Conservation (phyloP, 2,888 invertebrate species). For the Chloromyia formosa region DNA sequence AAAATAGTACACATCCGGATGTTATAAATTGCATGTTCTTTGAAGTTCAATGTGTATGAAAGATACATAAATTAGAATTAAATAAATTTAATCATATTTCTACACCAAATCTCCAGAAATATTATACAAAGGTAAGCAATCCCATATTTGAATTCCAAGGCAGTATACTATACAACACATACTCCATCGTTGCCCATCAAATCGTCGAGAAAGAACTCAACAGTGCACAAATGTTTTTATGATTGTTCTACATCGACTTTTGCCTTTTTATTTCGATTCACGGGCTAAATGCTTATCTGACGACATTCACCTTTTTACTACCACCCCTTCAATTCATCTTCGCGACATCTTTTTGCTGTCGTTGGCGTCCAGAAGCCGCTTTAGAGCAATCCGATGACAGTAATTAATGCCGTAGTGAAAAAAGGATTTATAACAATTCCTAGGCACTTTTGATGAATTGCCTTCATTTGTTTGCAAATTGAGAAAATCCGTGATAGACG, state of each 20-base stretch:
- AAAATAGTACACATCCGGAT: too few species aligned
- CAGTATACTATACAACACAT: too few species aligned
- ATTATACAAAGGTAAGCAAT: too few species aligned
- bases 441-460: constrained; percentile 24
- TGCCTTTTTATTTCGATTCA: not conserved
- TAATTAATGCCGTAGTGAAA: not conserved
- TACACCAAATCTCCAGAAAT: too few species aligned
- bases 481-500: not conserved
- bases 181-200: too few species aligned
- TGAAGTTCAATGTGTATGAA: too few species aligned
- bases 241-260: too few species aligned
- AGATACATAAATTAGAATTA: too few species aligned
- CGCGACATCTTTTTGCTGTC: not conserved
- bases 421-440: constrained; percentile 22
- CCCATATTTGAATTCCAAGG: too few species aligned
- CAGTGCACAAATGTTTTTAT: not conserved
- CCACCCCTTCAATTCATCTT: constrained; percentile 9
- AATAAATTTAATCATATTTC: too few species aligned
- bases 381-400: not conserved
- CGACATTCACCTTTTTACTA: constrained; percentile 1
- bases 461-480: not conserved
- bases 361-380: not conserved
- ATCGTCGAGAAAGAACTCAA: not conserved
- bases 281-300: not conserved
- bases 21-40: too few species aligned